Base-by-base conservation (phyloP, 2,888 invertebrate genomes). In the Desoria tigrina region DNA sequence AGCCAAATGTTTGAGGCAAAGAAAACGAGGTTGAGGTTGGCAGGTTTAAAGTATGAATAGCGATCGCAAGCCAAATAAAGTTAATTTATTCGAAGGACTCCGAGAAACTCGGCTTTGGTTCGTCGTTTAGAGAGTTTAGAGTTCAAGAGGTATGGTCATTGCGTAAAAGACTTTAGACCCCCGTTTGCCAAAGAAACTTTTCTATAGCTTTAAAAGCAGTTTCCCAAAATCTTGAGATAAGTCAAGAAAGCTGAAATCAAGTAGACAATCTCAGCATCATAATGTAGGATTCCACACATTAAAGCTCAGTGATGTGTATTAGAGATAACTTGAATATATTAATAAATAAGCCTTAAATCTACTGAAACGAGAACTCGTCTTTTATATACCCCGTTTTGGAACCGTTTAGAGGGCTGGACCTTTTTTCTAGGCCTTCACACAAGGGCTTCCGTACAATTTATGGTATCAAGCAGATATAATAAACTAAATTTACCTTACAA, bases 291-390 rank as follows among this genome's bases (percentile, higher is more conserved):
- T 58, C 49, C 28, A 42, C 58, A 49, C 58, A 58, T 58, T 58
- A 58, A 57, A 58, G 58, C 27, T 58, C 58, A 58, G 27, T 45
- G 58, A 58, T 58, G 58, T 45, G 58, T 49, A 24, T 27, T 14
- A 45, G 27, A 42, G 58, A 58, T 58, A 58, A 58, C 42, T 45
- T 26, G 58, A 58, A 58, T 58, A 58, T 58, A 58, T 58, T 58
- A 58, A 58, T 58, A 58, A 58, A 58, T 58, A 58, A 58, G 45
- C 23, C 57, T n/a, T 51, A 51, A 51, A 51, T 51, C 51, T 51
- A 51, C 24, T 16, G 26, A 51, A 45, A 18, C 16, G 21, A 45
- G n/a, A 45, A 32, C 32, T 32, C 32, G 4, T 7, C 32, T 32
- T 32, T 32, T 32, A 32, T n/a, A n/a, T 32, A 7, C 32, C 11